Conservation (phyloP, 1,140 invertebrate genomes). For the Pectinophora gossypiella region DNA sequence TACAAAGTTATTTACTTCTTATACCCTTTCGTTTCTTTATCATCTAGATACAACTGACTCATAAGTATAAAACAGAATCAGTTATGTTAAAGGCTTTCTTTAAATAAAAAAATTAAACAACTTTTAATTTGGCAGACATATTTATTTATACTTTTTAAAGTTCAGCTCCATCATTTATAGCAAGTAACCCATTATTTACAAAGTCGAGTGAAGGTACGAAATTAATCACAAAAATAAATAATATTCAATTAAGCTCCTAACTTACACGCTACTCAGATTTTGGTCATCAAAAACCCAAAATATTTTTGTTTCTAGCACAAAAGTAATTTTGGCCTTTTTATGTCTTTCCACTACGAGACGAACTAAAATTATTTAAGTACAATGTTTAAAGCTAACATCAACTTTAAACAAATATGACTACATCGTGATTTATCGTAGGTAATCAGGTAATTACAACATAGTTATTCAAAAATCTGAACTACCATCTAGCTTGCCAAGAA, state of each 20-base stretch:
- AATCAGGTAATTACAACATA: neutral
- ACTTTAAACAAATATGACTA: constrained; percentile 43
- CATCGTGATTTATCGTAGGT: constrained; percentile 7
- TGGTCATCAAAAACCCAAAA: constrained; percentile 57
- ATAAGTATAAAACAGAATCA: too few species aligned
- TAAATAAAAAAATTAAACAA: constrained; percentile 17
- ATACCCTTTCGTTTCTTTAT: neutral
- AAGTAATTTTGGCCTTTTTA: constrained; percentile 45
- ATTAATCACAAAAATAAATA: constrained; percentile 68
- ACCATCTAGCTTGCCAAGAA: neutral
- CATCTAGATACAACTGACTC: too few species aligned
- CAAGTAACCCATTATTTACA: constrained; percentile 64
- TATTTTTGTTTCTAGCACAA: constrained; percentile 36
- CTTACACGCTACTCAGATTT: constrained; percentile 52
- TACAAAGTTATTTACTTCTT: constrained; percentile 23
- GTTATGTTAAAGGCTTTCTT: too few species aligned
- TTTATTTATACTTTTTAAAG: constrained; percentile 72
- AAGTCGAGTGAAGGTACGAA: constrained; percentile 59
- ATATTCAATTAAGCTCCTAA: constrained; percentile 57
- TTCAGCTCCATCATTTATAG: constrained; percentile 66
- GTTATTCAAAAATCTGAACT: neutral
- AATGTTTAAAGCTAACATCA: constrained; percentile 54
- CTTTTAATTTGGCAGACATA: constrained; percentile 70
- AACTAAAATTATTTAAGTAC: constrained; percentile 56
- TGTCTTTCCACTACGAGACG: constrained; percentile 30